phyloP scores from a whole-genome alignment of 2,888 invertebrate genomes.

The Lasioglossum villosulum region DNA sequence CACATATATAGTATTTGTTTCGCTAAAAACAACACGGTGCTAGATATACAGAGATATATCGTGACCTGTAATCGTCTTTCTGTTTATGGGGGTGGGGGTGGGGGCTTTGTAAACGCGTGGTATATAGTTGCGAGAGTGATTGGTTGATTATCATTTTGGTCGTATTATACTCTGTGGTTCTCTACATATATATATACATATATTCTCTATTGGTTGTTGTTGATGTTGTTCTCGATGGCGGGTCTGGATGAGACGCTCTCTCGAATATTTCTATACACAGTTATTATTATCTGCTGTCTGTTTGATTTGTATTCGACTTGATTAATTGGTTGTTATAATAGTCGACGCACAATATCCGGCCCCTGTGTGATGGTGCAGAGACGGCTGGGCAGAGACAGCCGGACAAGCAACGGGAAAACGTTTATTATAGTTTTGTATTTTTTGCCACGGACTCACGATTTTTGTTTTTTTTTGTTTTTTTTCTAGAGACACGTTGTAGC shows the following conservation, averaged over 20 bases:
- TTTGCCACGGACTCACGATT: conserved; percentile 24
- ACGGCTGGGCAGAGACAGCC: conserved; percentile 56
- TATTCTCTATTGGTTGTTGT: conserved; percentile 29
- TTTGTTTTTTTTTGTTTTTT: background rate
- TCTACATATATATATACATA: background rate
- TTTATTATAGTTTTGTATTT: background rate
- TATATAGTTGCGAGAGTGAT: conserved; percentile 20
- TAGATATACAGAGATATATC: background rate
- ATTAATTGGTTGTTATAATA: background rate
- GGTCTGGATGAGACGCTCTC: conserved; percentile 34
- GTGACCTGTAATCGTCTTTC: background rate
- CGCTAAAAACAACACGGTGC: background rate
- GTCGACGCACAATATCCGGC: background rate
- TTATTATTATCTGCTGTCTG: conserved; percentile 3
- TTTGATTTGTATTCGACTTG: background rate
- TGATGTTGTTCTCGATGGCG: conserved; percentile 9
- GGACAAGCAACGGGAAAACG: conserved; percentile 46
- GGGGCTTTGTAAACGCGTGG: conserved; percentile 22
- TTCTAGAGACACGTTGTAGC: conserved; percentile 24
- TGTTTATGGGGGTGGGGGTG: background rate
- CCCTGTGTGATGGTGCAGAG: conserved; percentile 48
- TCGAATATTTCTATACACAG: background rate
- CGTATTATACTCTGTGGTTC: conserved; percentile 18
- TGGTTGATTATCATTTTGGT: conserved; percentile 25
- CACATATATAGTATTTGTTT: background rate